Evolutionary conservation across 2,888 invertebrate genomes (phyloP).

Genomic region (Pyrocoelia pectoralis): DNA sequence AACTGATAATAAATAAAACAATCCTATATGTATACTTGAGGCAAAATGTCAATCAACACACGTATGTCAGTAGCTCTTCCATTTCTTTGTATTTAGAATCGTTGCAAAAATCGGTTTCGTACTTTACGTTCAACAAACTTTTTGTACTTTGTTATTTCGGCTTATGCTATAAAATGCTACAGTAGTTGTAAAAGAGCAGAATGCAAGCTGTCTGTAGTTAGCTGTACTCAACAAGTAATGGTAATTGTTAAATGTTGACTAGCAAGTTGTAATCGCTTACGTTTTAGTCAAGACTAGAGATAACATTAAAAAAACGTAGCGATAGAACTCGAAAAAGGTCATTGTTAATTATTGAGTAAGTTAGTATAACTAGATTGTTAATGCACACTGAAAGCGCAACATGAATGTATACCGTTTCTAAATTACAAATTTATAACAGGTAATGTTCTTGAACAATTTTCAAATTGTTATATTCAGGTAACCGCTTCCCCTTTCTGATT

Average conservation of each 20-base stretch:
- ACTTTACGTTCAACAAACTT: constrained; percentile 8
- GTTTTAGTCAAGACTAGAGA: constrained; percentile 42
- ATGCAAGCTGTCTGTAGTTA: constrained; percentile 42
- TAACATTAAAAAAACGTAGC: constrained; percentile 42
- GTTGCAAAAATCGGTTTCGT: constrained; percentile 29
- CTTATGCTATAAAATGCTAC: constrained; percentile 49
- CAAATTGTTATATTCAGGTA: not conserved
- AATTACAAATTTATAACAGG: constrained; percentile 28
- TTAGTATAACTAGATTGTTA: constrained; percentile 51
- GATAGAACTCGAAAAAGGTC: constrained; percentile 50
- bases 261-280: constrained; percentile 45
- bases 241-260: constrained; percentile 50
- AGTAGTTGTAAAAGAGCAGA: constrained; percentile 39
- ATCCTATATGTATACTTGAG: constrained; percentile 15
- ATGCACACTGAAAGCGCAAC: constrained; percentile 45
- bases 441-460: constrained; percentile 32
- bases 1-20: constrained; percentile 11
- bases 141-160: constrained; percentile 45
- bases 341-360: constrained; percentile 60
- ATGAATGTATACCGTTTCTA: constrained; percentile 49
- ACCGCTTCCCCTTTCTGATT: not conserved
- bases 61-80: constrained; percentile 47
- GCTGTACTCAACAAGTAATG: constrained; percentile 39
- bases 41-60: constrained; percentile 29
- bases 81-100: constrained; percentile 42